Evolutionary conservation across 2,888 invertebrate genomes (phyloP).

Genomic region (Rosalia funebris): DNA sequence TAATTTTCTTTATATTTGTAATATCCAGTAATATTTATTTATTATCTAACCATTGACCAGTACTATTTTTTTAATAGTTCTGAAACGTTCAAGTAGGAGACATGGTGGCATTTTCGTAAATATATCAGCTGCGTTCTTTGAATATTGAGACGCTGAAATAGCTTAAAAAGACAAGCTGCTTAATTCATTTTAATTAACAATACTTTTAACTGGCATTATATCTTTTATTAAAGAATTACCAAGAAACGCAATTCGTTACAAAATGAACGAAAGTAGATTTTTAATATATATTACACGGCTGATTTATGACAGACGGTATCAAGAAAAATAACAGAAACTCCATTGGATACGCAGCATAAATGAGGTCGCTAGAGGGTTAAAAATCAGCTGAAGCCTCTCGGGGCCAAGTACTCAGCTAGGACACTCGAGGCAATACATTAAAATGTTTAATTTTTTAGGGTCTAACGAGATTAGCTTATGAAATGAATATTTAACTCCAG

Average conservation of each 20-base stretch:
- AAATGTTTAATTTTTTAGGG: not conserved
- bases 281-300: not conserved
- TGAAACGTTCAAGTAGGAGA: too few relatives aligned
- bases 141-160: too few relatives aligned
- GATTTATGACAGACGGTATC: slow-evolving; percentile 1
- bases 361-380: slow-evolving; percentile 3
- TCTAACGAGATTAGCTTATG: not conserved
- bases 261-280: not conserved
- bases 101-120: too few relatives aligned
- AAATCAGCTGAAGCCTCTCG: not conserved
- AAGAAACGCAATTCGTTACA: not conserved
- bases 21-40: too few relatives aligned
- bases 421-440: not conserved
- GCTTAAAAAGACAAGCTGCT: too few relatives aligned
- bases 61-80: too few relatives aligned
- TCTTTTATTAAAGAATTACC: too few relatives aligned
- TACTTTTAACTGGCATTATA: too few relatives aligned
- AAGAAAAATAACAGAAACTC: slow-evolving; percentile 4
- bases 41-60: too few relatives aligned
- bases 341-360: not conserved
- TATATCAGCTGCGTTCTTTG: too few relatives aligned
- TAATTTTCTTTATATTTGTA: too few relatives aligned
- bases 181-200: too few relatives aligned
- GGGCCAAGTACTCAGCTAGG: not conserved
- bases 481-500: not conserved